phyloP scores from a whole-genome alignment of 2,888 invertebrate species.

The Gortyna flavago region DNA sequence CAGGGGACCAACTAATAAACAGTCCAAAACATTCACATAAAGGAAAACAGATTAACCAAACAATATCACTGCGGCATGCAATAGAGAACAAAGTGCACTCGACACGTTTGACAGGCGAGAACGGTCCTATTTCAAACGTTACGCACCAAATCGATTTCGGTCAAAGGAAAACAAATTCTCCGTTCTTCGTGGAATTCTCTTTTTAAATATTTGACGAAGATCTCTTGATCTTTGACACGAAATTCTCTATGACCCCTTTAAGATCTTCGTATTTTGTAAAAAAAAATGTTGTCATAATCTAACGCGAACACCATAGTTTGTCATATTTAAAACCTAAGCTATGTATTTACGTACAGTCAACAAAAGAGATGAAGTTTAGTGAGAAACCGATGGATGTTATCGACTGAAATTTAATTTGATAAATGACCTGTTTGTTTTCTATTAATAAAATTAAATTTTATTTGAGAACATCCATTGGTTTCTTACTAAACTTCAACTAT shows the following conservation, averaged over 20 bases:
- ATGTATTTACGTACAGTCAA: background rate
- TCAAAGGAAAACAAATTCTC: conserved; percentile 54
- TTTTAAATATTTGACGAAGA: conserved; percentile 34
- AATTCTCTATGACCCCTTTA: background rate
- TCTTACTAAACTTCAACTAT: too few relatives aligned
- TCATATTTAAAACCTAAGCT: background rate
- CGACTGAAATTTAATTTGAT: too few relatives aligned
- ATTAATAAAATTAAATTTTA: too few relatives aligned
- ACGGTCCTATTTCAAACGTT: conserved; percentile 64
- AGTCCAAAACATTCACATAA: conserved; percentile 21
- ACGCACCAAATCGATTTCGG: conserved; percentile 56
- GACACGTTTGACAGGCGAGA: conserved; percentile 57
- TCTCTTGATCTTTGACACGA: conserved; percentile 21
- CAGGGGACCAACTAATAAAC: background rate
- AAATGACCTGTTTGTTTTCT: too few relatives aligned
- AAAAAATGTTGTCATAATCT: background rate
- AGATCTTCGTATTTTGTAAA: background rate
- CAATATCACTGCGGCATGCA: conserved; percentile 38
- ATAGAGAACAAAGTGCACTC: conserved; percentile 58
- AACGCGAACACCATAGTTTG: background rate
- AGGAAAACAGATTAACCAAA: conserved; percentile 15
- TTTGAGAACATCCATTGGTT: too few relatives aligned
- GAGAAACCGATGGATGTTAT: too few relatives aligned
- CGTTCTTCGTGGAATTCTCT: conserved; percentile 17
- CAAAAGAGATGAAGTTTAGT: too few relatives aligned